Evolutionary conservation across 2,888 invertebrate genomes (phyloP), one percentile per base, ranked within the genome.

Genomic region (Tigriopus californicus): DNA sequence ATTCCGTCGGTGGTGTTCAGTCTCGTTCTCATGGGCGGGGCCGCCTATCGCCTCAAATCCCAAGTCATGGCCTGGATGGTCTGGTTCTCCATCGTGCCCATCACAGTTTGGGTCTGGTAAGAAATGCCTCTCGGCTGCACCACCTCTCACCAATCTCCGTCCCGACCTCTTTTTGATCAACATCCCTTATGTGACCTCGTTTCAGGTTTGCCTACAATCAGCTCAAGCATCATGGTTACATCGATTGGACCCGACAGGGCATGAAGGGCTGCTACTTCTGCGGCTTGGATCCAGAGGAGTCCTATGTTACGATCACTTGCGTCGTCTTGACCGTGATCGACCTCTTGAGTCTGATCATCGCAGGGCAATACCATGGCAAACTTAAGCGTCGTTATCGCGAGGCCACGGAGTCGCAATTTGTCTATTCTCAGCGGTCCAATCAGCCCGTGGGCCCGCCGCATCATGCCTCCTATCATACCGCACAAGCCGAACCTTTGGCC

Each of bases 141-240:
- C n/a, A n/a, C n/a, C n/a, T n/a, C n/a, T n/a, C n/a, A n/a, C n/a
- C n/a, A n/a, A n/a, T n/a, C n/a, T n/a, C n/a, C n/a, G n/a, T n/a
- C n/a, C n/a, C n/a, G n/a, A n/a, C 33, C 33, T 33, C 33, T 3
- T 33, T 33, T 8, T 8, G 33, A 33, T 33, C n/a, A n/a, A n/a
- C n/a, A n/a, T n/a, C n/a, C n/a, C n/a, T 12, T 13, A 42, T 42
- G 11, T 42, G 12, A 42, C 11, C 11, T n/a, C n/a, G 46, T 18
- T 46, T 46, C 18, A 18, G 15, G 18, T 53, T 25, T 33, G 33
- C 33, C 8, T 41, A 25, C 40, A 53, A 40, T 33, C 41, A 53
- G n/a, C 12, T 53, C 4, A 53, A 53, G 24, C 24, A 56, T 24
- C 24, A 56, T 41, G 56, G 56, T 5, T 56, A 56, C 44, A 56